Evolutionary conservation across 2,888 invertebrate species (phyloP).

Genomic region (Agonopterix heracliana): DNA sequence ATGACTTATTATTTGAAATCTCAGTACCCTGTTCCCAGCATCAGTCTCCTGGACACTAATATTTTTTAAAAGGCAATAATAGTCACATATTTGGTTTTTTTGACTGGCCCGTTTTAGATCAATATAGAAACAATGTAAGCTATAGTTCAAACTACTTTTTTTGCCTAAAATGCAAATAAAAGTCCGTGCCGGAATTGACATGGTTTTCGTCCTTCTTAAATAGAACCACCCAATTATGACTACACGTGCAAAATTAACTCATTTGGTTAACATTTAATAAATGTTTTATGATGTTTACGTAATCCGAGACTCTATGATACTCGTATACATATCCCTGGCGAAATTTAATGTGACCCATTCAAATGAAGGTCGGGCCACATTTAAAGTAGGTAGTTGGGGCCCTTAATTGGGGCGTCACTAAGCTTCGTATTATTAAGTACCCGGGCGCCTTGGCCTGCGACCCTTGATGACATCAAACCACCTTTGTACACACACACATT

Average conservation of each 20-base stretch:
- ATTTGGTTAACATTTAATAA: constrained; percentile 6
- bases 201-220: too few species aligned
- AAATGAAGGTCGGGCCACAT: constrained; percentile 13
- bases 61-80: too few species aligned
- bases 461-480: constrained; percentile 19
- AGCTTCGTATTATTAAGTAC: constrained; percentile 31
- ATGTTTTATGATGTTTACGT: constrained; percentile 15
- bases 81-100: too few species aligned
- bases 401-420: constrained; percentile 15
- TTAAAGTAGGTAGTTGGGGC: constrained; percentile 5
- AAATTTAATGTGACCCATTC: constrained; percentile 19
- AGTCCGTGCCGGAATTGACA: too few species aligned
- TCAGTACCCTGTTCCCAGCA: too few species aligned
- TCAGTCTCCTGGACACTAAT: too few species aligned
- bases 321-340: constrained; percentile 18
- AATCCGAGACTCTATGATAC: constrained; percentile 8
- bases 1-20: too few species aligned
- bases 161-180: too few species aligned
- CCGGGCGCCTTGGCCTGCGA: constrained; percentile 23
- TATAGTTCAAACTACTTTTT: too few species aligned
- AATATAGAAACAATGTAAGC: too few species aligned
- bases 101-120: too few species aligned
- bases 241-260: not conserved
- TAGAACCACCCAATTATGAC: too few species aligned
- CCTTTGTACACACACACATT: constrained; percentile 13